Evolutionary conservation across 2,797 vertebrate species (phyloP).

Genomic region (Tadarida brasiliensis): DNA sequence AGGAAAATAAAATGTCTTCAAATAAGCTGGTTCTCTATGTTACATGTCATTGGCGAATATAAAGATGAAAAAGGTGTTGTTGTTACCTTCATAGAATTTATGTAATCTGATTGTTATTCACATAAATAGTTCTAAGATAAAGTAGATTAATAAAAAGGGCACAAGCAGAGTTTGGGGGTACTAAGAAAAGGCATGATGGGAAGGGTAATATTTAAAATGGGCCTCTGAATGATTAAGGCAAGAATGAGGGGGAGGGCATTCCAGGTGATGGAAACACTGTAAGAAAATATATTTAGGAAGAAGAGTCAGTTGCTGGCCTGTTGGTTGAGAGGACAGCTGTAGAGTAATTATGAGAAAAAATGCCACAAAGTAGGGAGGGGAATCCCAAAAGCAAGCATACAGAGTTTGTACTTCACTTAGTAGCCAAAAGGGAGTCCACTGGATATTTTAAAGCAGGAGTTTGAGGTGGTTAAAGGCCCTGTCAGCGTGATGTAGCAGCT

Average conservation of each 20-base stretch:
- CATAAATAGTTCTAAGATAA: background rate
- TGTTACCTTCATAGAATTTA: background rate
- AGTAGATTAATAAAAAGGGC: background rate
- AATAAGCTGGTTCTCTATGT: background rate
- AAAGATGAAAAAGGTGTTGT: background rate
- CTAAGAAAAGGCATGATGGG: too few species aligned
- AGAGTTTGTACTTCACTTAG: background rate
- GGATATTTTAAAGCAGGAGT: background rate
- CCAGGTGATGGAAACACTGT: background rate
- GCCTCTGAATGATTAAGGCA: background rate
- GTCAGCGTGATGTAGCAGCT: background rate
- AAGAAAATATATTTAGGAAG: background rate
- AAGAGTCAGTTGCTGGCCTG: background rate
- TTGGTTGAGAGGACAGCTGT: background rate
- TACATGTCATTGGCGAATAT: background rate
- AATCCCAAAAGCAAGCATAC: background rate
- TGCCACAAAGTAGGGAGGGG: background rate
- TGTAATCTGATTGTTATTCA: background rate
- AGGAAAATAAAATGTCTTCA: background rate
- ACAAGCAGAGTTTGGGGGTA: background rate
- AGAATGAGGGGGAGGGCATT: background rate
- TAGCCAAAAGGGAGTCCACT: accelerated
- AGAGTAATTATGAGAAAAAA: background rate
- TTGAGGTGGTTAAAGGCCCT: background rate
- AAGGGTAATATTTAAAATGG: too few species aligned